These are phyloP conservation scores for Sphaerodactylus townsendi DNA, from an alignment of 2,113 vertebrate genomes.

Conservation along the genomic window DNA sequence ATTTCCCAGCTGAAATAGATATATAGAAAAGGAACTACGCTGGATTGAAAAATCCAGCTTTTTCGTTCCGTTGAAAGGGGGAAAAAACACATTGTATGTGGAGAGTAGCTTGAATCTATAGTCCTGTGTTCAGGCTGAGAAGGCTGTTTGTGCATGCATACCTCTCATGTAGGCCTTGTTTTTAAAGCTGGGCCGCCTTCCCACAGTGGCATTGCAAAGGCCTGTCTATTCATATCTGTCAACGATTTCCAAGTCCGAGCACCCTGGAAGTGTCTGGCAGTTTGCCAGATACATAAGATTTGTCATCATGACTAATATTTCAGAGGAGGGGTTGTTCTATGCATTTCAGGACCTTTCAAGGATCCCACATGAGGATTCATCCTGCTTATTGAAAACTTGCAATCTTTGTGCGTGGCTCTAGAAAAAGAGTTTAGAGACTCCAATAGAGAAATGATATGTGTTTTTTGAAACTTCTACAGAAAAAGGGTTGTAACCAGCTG, in stretches of 20 bases:
- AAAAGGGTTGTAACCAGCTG: too few relatives aligned
- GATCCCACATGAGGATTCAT: background rate
- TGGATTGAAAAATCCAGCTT: background rate
- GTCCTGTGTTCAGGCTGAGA: background rate
- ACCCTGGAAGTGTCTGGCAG: background rate
- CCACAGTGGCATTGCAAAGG: background rate
- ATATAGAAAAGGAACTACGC: too few relatives aligned
- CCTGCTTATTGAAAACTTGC: background rate
- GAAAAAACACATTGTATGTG: background rate
- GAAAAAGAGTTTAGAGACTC: background rate
- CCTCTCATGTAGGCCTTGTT: background rate
- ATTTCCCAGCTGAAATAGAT: too few relatives aligned
- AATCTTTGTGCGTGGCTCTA: background rate
- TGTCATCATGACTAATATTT: background rate
- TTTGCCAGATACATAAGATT: background rate
- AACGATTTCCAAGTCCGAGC: background rate
- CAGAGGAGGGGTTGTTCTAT: background rate
- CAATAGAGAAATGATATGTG: background rate
- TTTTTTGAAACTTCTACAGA: background rate
- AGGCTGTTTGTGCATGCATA: background rate
- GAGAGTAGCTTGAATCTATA: background rate
- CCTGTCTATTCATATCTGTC: background rate
- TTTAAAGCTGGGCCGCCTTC: background rate
- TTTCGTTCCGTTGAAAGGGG: background rate
- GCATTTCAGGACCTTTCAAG: background rate